These are phyloP conservation scores for Ochotona curzoniae DNA, from an alignment of 2,113 vertebrate genomes.

Conservation along the genomic window DNA sequence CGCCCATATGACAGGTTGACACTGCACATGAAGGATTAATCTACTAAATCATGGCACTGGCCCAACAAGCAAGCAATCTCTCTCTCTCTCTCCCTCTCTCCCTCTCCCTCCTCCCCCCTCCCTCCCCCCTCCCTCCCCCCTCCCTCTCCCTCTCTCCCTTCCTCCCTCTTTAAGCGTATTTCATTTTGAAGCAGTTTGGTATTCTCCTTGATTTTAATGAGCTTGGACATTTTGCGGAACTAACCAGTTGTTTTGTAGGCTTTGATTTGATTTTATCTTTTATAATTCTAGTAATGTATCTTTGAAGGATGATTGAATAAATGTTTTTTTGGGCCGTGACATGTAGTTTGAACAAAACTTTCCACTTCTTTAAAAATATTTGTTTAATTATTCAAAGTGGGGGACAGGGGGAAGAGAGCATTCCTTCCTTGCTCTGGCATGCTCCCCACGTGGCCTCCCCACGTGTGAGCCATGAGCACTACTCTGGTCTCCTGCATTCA, in stretches of 20 bases:
- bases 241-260: conserved; percentile 6
- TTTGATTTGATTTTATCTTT: conserved; percentile 10
- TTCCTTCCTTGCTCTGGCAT: too few species aligned
- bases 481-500: too few species aligned
- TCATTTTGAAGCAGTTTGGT: background rate
- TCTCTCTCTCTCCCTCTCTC: too few species aligned
- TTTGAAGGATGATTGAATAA: background rate
- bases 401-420: too few species aligned
- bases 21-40: too few species aligned
- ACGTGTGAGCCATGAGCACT: too few species aligned
- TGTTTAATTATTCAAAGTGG: too few species aligned
- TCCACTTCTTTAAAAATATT: background rate
- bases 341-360: background rate
- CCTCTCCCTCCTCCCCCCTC: too few species aligned
- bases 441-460: too few species aligned
- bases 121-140: background rate
- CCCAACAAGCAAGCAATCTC: background rate
- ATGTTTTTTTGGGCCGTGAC: background rate
- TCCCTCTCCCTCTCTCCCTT: too few species aligned
- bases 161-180: conserved; percentile 4
- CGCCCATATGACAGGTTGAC: too few species aligned
- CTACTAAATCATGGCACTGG: too few species aligned
- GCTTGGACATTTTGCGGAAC: background rate
- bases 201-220: conserved; percentile 21
- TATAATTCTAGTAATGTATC: background rate